These are phyloP conservation scores for Ectemnius lituratus DNA, from an alignment of 2,888 invertebrate genomes.

Conservation along the genomic window DNA sequence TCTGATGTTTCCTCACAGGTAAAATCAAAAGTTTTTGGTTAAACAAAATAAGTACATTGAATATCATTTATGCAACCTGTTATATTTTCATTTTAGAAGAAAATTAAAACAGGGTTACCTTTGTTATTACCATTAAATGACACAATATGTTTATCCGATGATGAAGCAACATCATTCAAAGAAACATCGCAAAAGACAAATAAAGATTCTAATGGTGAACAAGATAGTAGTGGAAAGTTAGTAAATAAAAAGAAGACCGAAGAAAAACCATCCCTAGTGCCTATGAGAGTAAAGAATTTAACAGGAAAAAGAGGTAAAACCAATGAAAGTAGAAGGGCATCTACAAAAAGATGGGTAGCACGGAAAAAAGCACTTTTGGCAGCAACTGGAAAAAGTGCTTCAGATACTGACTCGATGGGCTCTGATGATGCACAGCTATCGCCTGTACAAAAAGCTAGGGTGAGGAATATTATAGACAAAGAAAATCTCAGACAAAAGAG, in stretches of 20 bases:
- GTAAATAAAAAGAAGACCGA: slow-evolving; percentile 5
- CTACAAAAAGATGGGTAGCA: slow-evolving; percentile 74
- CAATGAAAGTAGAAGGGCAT: slow-evolving; percentile 69
- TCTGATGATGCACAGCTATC: slow-evolving; percentile 70
- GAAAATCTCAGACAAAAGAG: slow-evolving; percentile 63
- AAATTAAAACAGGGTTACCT: slow-evolving; percentile 40
- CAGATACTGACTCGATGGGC: slow-evolving; percentile 71
- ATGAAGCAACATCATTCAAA: slow-evolving; percentile 45
- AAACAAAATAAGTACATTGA: not conserved
- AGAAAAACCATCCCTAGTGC: slow-evolving; percentile 20
- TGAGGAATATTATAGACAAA: slow-evolving; percentile 70
- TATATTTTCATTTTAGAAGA: slow-evolving; percentile 54
- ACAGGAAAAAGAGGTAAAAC: slow-evolving; percentile 61
- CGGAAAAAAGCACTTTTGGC: slow-evolving; percentile 73
- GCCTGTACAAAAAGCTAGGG: slow-evolving; percentile 73
- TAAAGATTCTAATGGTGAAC: slow-evolving; percentile 25
- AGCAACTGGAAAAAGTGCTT: slow-evolving; percentile 69
- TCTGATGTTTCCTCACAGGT: slow-evolving; percentile 45
- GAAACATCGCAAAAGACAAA: slow-evolving; percentile 37
- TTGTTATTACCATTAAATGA: slow-evolving; percentile 35
- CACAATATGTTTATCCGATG: slow-evolving; percentile 42
- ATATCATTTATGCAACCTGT: not conserved
- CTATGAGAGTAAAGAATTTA: slow-evolving; percentile 31
- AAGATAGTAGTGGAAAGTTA: slow-evolving; percentile 29
- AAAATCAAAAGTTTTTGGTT: not conserved